Evolutionary conservation across 2,113 vertebrate genomes (phyloP).

Genomic region (Bos indicus): DNA sequence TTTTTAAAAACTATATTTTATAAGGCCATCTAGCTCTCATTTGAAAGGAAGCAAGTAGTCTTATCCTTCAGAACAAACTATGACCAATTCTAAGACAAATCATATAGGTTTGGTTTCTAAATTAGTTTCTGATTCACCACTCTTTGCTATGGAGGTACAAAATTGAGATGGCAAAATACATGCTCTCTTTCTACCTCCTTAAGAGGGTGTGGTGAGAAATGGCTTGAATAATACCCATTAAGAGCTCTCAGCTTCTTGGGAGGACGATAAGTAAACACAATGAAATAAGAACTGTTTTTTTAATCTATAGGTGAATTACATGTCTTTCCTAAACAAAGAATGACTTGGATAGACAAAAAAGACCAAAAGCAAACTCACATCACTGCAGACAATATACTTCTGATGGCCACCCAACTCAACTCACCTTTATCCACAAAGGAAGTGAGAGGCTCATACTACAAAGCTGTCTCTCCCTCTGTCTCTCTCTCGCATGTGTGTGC

Average conservation of each 20-base stretch:
- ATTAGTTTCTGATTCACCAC: background rate
- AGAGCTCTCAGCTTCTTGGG: constrained; percentile 26
- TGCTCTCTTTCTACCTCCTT: background rate
- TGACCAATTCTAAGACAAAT: background rate
- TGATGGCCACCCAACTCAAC: background rate
- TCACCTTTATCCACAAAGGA: background rate
- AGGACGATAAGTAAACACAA: constrained; percentile 17
- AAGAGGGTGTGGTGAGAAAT: constrained; percentile 33
- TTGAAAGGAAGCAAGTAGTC: background rate
- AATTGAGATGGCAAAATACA: background rate
- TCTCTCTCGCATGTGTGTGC: accelerated
- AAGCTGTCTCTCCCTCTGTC: background rate
- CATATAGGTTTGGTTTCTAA: background rate
- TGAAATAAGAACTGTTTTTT: background rate
- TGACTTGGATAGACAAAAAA: constrained; percentile 11
- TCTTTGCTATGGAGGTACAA: background rate
- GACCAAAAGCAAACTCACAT: background rate
- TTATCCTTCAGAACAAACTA: background rate
- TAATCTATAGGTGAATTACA: constrained; percentile 5
- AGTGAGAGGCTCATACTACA: background rate
- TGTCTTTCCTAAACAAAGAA: constrained; percentile 6
- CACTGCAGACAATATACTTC: background rate
- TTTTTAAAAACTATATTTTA: constrained; percentile 23
- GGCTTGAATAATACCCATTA: constrained; percentile 21
- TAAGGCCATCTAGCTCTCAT: background rate